Evolutionary conservation across 2,797 vertebrate genomes (phyloP).

Genomic region (Hippocampus kuda): DNA sequence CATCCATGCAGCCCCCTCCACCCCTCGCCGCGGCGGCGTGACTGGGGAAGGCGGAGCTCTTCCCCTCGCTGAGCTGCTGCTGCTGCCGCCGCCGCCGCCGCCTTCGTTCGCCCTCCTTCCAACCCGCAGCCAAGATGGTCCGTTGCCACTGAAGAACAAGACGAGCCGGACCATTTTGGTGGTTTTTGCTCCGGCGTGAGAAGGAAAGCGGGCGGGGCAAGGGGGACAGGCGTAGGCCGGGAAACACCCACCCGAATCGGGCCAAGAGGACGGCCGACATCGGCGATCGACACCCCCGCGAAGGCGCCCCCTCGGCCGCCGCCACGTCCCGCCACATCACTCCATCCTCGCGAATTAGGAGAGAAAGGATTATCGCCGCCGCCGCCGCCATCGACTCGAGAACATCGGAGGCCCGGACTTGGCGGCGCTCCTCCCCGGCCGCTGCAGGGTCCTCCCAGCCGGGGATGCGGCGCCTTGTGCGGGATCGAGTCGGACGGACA

Average conservation of each 20-base stretch:
- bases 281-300: slow-evolving; percentile 24
- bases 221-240: slow-evolving; percentile 33
- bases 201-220: slow-evolving; percentile 10
- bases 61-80: background rate
- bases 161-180: background rate
- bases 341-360: slow-evolving; percentile 1
- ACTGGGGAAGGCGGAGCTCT: slow-evolving; percentile 8
- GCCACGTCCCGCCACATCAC: slow-evolving; percentile 40
- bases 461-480: slow-evolving; percentile 4
- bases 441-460: slow-evolving; percentile 6
- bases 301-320: slow-evolving; percentile 14
- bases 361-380: background rate
- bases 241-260: slow-evolving; percentile 51
- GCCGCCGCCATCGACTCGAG: background rate
- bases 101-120: slow-evolving; percentile 6
- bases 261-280: slow-evolving; percentile 34
- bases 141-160: slow-evolving; percentile 17
- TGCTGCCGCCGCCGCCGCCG: background rate
- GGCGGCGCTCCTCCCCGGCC: background rate
- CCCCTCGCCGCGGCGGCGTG: background rate
- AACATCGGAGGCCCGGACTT: background rate
- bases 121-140: slow-evolving; percentile 13
- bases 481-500: slow-evolving; percentile 25
- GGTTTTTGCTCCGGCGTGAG: background rate
- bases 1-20: background rate